Percentiles rank a stretch among this genome's conserved stretches.
These are phyloP conservation scores for Agonum fuliginosum DNA, from an alignment of 2,888 invertebrate genomes.

Conservation along the genomic window DNA sequence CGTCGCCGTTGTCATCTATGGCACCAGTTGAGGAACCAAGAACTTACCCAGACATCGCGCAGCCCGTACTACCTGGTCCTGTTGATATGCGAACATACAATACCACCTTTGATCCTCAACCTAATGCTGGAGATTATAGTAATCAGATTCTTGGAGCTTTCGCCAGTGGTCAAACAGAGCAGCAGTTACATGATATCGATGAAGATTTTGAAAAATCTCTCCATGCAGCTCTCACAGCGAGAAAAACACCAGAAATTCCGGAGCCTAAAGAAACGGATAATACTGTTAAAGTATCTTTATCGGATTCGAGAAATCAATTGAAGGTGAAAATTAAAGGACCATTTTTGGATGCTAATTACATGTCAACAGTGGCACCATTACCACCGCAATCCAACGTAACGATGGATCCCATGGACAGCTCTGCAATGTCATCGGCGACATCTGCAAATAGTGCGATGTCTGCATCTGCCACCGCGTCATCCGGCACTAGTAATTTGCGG, in stretches of 20 bases:
- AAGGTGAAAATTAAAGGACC: constrained; percentile 95
- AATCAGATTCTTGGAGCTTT: constrained; percentile 81
- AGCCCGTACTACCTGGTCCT: constrained; percentile 87
- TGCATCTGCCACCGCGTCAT: constrained; percentile 66
- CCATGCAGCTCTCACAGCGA: constrained; percentile 80
- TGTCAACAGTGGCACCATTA: constrained; percentile 77
- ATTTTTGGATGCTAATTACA: constrained; percentile 84
- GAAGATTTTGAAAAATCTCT: constrained; percentile 87
- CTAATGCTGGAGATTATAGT: constrained; percentile 78
- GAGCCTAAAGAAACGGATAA: constrained; percentile 70
- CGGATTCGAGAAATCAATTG: constrained; percentile 88
- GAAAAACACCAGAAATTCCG: constrained; percentile 71
- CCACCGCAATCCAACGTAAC: constrained; percentile 75
- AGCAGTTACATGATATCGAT: constrained; percentile 83
- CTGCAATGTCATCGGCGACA: constrained; percentile 73
- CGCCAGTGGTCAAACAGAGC: constrained; percentile 81
- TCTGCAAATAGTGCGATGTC: constrained; percentile 72
- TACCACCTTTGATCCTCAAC: constrained; percentile 76
- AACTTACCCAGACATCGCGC: constrained; percentile 77
- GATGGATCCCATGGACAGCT: constrained; percentile 71
- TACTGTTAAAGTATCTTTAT: constrained; percentile 82
- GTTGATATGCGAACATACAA: constrained; percentile 94
- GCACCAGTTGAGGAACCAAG: constrained; percentile 69
- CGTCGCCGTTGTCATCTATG: constrained; percentile 62
- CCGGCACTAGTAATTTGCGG: constrained; percentile 84